Evolutionary conservation across 2,797 vertebrate genomes (phyloP), one percentile per base, ranked within the genome.

Genomic region (Erethizon dorsatum): DNA sequence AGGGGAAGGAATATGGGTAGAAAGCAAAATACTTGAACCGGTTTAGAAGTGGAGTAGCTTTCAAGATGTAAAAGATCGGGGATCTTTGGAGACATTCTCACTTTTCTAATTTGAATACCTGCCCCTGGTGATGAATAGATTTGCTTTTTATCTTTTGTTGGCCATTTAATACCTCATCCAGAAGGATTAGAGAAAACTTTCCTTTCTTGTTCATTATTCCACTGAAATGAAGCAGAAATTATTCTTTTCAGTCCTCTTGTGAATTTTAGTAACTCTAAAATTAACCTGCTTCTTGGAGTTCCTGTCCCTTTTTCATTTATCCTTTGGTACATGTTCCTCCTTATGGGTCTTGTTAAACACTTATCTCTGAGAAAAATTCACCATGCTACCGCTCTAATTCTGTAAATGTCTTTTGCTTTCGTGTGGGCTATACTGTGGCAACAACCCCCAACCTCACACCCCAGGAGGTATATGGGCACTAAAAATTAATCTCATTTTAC

Each of bases 111-210:
- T n/a, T 90, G 91, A 95, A 95, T 67, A 75, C 31, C n/a, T 90
- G 83, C 47, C 67, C 24, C 75, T 75, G 28, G 31, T 79, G 67
- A 88, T 47, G 83, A 88, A 12, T 47, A 75, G 61, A 95, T 90
- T 84, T 90, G 85, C 67, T 95, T 95, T 96, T 61, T 47, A 18
- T 61, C 14, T 89, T 78, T 84, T 41, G 10, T 63, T 95, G 95
- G 95, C 22, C 26, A 71, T 92, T 85, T 31, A 83, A n/a, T 4
- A 89, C 54, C 57, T 91, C 71, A 69, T 33, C 31, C 24, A 57
- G 78, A n/a, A 37, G n/a, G 10, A 5, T 69, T 20, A 83, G 13
- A 83, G 77, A 47, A 41, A 63, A 4, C 15, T 84, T 77, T 94
- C 54, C 22, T 47, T 86, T 65, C 59, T 87, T 79, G 22, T 87